Evolutionary conservation across 1,140 invertebrate species (phyloP).

Genomic region (Lepidurus packardi): DNA sequence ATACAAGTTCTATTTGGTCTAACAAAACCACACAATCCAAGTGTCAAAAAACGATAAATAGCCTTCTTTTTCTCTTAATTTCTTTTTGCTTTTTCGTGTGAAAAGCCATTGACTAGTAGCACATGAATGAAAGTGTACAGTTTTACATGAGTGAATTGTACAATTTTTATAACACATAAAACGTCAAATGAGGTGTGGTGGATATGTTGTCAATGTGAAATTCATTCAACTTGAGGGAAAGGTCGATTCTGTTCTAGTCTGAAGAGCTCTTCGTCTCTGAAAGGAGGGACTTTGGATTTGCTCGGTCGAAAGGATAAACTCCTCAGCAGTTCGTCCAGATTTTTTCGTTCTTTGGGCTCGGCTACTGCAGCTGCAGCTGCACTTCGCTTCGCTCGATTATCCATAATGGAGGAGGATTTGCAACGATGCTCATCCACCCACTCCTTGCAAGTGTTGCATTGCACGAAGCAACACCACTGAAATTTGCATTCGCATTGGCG

Average conservation of each 20-base stretch:
- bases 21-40: not conserved
- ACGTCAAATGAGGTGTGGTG: not conserved
- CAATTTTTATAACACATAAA: not conserved
- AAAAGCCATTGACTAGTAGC: not conserved
- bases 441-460: slow-evolving; percentile 76
- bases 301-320: not conserved
- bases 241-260: slow-evolving; percentile 3
- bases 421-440: slow-evolving; percentile 77
- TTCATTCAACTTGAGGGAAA: not conserved
- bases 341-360: not conserved
- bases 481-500: slow-evolving; percentile 86
- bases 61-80: not conserved
- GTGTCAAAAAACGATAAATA: not conserved
- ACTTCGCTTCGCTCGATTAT: not conserved
- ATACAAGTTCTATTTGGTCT: slow-evolving; percentile 22
- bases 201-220: not conserved
- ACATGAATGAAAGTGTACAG: not conserved
- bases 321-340: not conserved
- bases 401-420: slow-evolving; percentile 49
- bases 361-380: not conserved
- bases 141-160: not conserved
- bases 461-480: slow-evolving; percentile 85
- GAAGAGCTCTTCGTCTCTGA: slow-evolving; percentile 5
- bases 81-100: not conserved
- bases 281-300: not conserved